A percentile compares a stretch with the other conserved stretches of the same genome.
These are phyloP conservation scores for Uropsilus gracilis DNA, from an alignment of 2,113 vertebrate genomes.

Conservation along the genomic window DNA sequence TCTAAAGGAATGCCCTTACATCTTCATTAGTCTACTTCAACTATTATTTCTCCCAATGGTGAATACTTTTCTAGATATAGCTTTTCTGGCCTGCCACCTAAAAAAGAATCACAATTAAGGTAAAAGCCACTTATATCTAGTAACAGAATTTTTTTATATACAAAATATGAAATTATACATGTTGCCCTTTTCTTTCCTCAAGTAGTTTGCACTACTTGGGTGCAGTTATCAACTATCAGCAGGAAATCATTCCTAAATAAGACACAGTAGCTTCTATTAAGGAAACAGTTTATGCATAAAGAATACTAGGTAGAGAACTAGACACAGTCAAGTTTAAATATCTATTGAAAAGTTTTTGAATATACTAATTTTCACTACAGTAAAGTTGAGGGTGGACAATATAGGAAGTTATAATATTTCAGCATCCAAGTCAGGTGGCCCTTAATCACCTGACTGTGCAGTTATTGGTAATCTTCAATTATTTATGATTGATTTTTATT, in stretches of 20 bases:
- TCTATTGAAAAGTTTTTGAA: not conserved
- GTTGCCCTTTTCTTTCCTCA: not conserved
- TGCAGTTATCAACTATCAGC: not conserved
- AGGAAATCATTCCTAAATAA: not conserved
- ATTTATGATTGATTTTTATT: not conserved
- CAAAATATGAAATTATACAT: not conserved
- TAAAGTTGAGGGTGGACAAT: not conserved
- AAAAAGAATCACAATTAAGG: not conserved
- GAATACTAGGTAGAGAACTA: not conserved
- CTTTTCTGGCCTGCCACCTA: not conserved
- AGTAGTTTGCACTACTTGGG: not conserved
- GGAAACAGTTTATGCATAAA: not conserved
- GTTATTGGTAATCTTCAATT: not conserved
- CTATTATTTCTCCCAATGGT: not conserved
- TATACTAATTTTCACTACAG: not conserved
- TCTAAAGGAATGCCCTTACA: not conserved
- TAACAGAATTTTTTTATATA: not conserved
- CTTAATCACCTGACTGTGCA: not conserved
- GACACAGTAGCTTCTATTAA: not conserved
- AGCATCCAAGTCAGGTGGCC: not conserved
- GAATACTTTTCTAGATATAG: not conserved
- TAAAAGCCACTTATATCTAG: not conserved
- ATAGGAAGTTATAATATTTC: not conserved
- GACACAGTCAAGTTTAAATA: not conserved
- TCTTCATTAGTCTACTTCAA: conserved; percentile 14